A percentile compares a stretch with the other conserved stretches of the same genome.
phyloP scores from a whole-genome alignment of 1,140 invertebrate species.

The Temnothorax longispinosus region DNA sequence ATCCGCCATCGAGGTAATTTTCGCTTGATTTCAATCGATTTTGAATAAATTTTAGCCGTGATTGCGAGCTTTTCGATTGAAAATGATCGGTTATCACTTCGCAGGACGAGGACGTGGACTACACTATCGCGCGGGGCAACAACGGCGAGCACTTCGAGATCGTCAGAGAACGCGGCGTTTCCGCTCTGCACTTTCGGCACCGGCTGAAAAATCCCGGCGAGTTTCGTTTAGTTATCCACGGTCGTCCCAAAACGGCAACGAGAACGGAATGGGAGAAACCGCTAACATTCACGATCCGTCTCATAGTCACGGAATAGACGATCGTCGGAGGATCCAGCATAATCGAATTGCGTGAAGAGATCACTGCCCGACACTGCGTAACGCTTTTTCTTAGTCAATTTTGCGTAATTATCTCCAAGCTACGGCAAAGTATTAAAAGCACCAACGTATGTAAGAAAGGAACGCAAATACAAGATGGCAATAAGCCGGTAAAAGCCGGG shows the following conservation, averaged over 20 bases:
- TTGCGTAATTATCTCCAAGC: slow-evolving; percentile 37
- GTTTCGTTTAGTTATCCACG: slow-evolving; percentile 88
- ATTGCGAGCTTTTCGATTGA: background rate
- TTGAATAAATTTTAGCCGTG: slow-evolving; percentile 39
- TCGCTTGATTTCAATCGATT: slow-evolving; percentile 12
- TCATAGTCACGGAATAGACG: slow-evolving; percentile 84
- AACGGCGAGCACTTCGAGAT: slow-evolving; percentile 89
- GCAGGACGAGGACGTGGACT: slow-evolving; percentile 88
- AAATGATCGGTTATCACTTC: background rate
- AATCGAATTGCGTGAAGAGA: slow-evolving; percentile 24
- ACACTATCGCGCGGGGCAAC: slow-evolving; percentile 89
- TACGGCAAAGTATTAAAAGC: slow-evolving; percentile 64
- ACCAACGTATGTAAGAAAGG: slow-evolving; percentile 28
- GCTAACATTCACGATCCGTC: slow-evolving; percentile 85
- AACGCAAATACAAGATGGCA: background rate
- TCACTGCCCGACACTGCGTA: slow-evolving; percentile 48
- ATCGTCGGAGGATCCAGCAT: background rate
- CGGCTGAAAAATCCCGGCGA: slow-evolving; percentile 86
- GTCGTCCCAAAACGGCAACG: slow-evolving; percentile 79
- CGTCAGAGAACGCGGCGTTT: slow-evolving; percentile 88
- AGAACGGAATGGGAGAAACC: slow-evolving; percentile 86
- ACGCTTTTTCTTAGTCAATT: slow-evolving; percentile 68
- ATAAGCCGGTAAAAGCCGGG: background rate
- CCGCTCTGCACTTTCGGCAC: slow-evolving; percentile 88
- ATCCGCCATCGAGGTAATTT: slow-evolving; percentile 87